Conservation (phyloP, 2,888 invertebrate species). For the Drosophila cognata region DNA sequence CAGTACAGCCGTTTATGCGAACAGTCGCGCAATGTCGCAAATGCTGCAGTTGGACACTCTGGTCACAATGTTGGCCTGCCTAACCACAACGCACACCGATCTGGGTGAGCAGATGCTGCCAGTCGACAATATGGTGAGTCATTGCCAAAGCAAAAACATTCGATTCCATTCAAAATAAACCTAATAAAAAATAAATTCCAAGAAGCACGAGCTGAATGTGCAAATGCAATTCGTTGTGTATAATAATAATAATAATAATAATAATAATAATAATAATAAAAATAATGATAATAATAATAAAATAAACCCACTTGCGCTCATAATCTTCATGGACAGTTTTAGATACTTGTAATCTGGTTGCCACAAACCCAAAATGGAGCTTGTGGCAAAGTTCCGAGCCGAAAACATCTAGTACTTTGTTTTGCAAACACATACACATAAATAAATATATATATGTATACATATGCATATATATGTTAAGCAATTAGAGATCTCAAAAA, state of each 20-base stretch:
- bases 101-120: constrained; percentile 32
- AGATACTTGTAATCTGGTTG: neutral
- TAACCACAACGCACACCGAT: constrained; percentile 63
- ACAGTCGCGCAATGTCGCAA: constrained; percentile 54
- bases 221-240: neutral
- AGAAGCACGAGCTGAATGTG: neutral
- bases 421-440: neutral
- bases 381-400: too few species aligned
- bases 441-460: neutral
- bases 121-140: constrained; percentile 49
- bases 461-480: neutral
- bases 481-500: too few species aligned
- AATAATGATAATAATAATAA: too few species aligned
- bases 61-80: constrained; percentile 73
- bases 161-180: neutral
- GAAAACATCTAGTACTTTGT: too few species aligned
- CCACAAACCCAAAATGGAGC: too few species aligned
- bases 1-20: constrained; percentile 26
- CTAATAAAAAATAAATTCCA: neutral
- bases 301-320: neutral
- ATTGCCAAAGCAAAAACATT: neutral
- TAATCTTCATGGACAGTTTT: neutral
- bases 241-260: neutral
- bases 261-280: too few species aligned
- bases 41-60: constrained; percentile 65